Conservation (phyloP, 1,140 invertebrate species). For the Drosophila rhopaloa region DNA sequence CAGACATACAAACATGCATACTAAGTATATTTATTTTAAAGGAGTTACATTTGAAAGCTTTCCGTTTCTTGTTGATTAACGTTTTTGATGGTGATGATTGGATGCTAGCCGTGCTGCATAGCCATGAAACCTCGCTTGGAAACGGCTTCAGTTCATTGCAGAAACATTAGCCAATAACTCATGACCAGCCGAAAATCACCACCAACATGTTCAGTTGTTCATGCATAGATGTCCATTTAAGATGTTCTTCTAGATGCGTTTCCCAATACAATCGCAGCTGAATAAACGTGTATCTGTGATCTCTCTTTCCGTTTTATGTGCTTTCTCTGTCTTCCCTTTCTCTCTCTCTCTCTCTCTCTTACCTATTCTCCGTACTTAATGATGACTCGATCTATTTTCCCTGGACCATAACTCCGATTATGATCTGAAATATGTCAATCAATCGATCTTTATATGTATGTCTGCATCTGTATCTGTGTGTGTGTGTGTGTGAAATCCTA, state of each 20-base stretch:
- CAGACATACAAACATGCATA: conserved; percentile 17
- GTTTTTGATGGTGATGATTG: conserved; percentile 34
- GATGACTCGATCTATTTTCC: conserved; percentile 24
- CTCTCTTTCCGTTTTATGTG: conserved; percentile 78
- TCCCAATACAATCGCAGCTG: conserved; percentile 28
- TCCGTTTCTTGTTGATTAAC: conserved; percentile 42
- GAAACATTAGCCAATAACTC: conserved; percentile 16
- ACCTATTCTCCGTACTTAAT: conserved; percentile 34
- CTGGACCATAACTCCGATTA: conserved; percentile 10
- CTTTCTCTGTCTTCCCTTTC: conserved; percentile 53
- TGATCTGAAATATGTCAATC: conserved; percentile 22
- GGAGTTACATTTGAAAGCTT: conserved; percentile 29
- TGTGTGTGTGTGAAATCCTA: conserved; percentile 41
- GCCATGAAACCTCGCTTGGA: conserved; percentile 42
- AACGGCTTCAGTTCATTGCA: conserved; percentile 60
- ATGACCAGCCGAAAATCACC: conserved; percentile 32
- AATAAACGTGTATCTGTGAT: conserved; percentile 79
- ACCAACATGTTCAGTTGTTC: conserved; percentile 40
- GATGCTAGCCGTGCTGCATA: conserved; percentile 27
- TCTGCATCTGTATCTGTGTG: conserved; percentile 55
- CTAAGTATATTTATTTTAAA: conserved; percentile 18
- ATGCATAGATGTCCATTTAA: conserved; percentile 39
- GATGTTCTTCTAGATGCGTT: conserved; percentile 54
- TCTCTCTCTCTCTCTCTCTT: conserved; percentile 54
- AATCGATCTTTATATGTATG: conserved; percentile 55